phyloP scores from a whole-genome alignment of 1,140 invertebrate species.

The Holotrichia oblita region DNA sequence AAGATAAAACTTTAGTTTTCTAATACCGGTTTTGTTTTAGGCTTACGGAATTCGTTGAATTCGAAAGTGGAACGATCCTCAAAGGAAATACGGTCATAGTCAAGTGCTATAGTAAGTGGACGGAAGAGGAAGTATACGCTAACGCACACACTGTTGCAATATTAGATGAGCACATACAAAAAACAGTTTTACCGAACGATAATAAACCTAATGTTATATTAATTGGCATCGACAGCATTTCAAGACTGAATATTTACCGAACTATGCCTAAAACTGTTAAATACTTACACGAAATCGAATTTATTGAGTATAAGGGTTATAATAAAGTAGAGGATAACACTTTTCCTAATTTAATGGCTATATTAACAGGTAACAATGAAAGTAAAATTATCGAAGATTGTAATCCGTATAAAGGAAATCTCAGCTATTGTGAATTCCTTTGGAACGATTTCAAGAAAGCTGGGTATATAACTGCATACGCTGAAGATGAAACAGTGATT shows the following conservation, averaged over 20 bases:
- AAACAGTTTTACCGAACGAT: slow-evolving; percentile 39
- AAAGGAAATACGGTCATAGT: slow-evolving; percentile 61
- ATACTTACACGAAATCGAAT: slow-evolving; percentile 67
- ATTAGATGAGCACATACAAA: slow-evolving; percentile 54
- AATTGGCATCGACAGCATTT: slow-evolving; percentile 85
- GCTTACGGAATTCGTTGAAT: slow-evolving; percentile 2
- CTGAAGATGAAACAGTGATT: slow-evolving; percentile 69
- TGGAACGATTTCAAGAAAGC: slow-evolving; percentile 69
- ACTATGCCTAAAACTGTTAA: slow-evolving; percentile 78
- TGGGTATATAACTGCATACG: slow-evolving; percentile 72
- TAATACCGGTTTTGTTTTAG: slow-evolving; percentile 39
- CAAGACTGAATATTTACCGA: slow-evolving; percentile 77
- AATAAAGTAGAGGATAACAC: slow-evolving; percentile 82
- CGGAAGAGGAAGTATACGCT: slow-evolving; percentile 62
- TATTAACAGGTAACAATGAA: slow-evolving; percentile 73
- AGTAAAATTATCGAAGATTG: slow-evolving; percentile 64
- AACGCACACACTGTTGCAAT: slow-evolving; percentile 64
- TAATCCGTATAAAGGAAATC: slow-evolving; percentile 62
- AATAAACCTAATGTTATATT: slow-evolving; percentile 73
- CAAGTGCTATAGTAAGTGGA: slow-evolving; percentile 57
- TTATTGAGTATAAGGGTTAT: slow-evolving; percentile 68
- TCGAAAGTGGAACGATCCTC: slow-evolving; percentile 16
- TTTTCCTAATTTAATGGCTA: slow-evolving; percentile 83
- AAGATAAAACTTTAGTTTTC: slow-evolving; percentile 22
- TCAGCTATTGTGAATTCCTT: slow-evolving; percentile 70